Conservation (phyloP, 92 coral and sea anemone species). For the Epizoanthus stellaris region DNA sequence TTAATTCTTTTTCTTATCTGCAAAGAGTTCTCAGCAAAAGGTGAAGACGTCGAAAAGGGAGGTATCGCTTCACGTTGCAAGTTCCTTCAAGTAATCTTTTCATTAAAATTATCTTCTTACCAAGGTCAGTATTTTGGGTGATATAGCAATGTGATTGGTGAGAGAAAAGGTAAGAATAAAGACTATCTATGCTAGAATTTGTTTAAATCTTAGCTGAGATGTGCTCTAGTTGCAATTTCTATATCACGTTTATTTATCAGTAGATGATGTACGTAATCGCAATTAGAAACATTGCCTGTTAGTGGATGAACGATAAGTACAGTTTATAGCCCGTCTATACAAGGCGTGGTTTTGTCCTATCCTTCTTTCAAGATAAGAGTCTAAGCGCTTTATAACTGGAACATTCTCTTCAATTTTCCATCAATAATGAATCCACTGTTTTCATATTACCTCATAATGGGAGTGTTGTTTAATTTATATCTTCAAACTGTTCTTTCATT, state of each 20-base stretch:
- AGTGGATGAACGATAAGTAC: conserved; percentile 31
- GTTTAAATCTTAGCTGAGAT: neutral
- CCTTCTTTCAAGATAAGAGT: conserved; percentile 25
- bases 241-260: conserved; percentile 17
- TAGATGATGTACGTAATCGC: neutral
- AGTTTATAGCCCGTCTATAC: conserved; percentile 1
- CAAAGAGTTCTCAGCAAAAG: neutral
- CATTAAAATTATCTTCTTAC: neutral
- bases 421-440: conserved; percentile 41
- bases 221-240: neutral
- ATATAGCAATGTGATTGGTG: too few relatives aligned
- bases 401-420: conserved; percentile 33
- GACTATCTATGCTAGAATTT: too few relatives aligned
- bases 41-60: conserved; percentile 19
- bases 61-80: conserved; percentile 34
- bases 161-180: too few relatives aligned
- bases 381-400: neutral
- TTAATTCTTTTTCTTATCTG: conserved; percentile 20
- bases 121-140: conserved; percentile 13
- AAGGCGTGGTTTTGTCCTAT: conserved; percentile 22
- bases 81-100: conserved; percentile 6
- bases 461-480: conserved; percentile 43
- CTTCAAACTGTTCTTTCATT: neutral
- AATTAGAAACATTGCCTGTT: conserved; percentile 13
- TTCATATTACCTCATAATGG: conserved; percentile 41